These are phyloP conservation scores for Coelopa pilipes DNA, from an alignment of 2,888 invertebrate species.

Conservation along the genomic window DNA sequence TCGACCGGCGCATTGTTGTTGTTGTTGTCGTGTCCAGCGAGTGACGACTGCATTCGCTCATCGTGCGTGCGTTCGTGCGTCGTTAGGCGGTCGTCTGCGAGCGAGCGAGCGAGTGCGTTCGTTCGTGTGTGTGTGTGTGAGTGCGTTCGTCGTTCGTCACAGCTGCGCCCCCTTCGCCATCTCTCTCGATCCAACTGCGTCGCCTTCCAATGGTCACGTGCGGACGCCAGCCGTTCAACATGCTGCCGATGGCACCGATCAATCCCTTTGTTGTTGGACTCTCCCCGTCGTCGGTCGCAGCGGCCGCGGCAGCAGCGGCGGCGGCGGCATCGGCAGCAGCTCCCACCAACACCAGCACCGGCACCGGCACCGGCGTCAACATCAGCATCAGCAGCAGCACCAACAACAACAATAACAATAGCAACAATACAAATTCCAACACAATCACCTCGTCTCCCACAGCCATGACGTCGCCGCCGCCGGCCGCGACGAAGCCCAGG, in stretches of 20 bases:
- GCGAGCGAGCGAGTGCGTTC: constrained; percentile 3
- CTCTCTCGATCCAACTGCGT: constrained; percentile 20
- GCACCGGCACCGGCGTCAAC: not conserved
- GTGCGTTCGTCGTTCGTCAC: constrained; percentile 19
- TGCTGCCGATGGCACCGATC: constrained; percentile 92
- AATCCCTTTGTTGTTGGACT: constrained; percentile 62
- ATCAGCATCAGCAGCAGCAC: constrained; percentile 62
- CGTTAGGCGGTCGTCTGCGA: too few species aligned
- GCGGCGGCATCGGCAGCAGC: constrained; percentile 39
- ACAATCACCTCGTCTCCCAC: not conserved
- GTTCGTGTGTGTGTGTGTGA: constrained; percentile 11
- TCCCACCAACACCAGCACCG: constrained; percentile 29
- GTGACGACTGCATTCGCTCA: too few species aligned
- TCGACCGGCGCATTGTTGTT: not conserved
- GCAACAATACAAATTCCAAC: too few species aligned
- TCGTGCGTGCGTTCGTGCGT: not conserved
- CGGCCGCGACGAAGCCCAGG: constrained; percentile 79
- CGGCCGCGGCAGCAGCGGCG: constrained; percentile 50
- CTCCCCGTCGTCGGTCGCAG: constrained; percentile 47
- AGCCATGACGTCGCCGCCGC: constrained; percentile 7
- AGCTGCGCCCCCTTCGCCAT: constrained; percentile 26
- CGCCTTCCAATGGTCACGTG: constrained; percentile 65
- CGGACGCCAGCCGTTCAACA: constrained; percentile 68
- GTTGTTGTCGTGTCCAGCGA: constrained; percentile 2
- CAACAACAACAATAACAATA: too few species aligned